Evolutionary conservation across 2,113 vertebrate genomes (phyloP).

Genomic region (Nesoenas mayeri): DNA sequence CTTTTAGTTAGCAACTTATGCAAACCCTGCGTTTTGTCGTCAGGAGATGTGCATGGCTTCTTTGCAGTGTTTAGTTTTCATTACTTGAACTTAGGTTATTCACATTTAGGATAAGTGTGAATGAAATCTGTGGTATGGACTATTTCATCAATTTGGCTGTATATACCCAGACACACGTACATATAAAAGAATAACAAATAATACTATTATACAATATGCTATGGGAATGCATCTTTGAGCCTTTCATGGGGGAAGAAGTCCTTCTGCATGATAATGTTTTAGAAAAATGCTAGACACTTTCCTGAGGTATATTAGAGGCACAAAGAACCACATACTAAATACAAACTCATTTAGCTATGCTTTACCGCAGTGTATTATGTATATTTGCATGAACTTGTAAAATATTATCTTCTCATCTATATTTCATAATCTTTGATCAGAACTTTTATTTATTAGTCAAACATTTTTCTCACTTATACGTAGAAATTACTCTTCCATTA

Average conservation of each 20-base stretch:
- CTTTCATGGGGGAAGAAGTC: neutral
- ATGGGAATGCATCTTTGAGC: neutral
- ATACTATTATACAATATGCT: neutral
- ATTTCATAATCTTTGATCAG: neutral
- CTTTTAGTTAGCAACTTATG: conserved; percentile 66
- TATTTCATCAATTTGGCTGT: neutral
- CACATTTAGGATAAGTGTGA: neutral
- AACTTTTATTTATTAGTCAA: neutral
- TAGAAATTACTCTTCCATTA: neutral
- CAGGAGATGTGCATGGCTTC: conserved; percentile 7
- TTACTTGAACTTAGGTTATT: conserved; percentile 59
- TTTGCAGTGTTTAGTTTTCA: conserved; percentile 41
- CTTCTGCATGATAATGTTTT: neutral
- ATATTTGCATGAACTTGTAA: neutral
- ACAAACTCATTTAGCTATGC: neutral
- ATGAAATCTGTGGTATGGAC: neutral
- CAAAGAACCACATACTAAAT: neutral
- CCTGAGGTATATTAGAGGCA: neutral
- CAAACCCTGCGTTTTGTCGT: conserved; percentile 52
- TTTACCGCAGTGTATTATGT: neutral
- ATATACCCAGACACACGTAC: neutral
- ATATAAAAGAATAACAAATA: neutral
- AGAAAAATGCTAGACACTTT: neutral
- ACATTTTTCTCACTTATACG: neutral
- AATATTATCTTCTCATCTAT: neutral